Evolutionary conservation across 2,797 vertebrate genomes (phyloP).

Genomic region (Crocodylus rhombifer): DNA sequence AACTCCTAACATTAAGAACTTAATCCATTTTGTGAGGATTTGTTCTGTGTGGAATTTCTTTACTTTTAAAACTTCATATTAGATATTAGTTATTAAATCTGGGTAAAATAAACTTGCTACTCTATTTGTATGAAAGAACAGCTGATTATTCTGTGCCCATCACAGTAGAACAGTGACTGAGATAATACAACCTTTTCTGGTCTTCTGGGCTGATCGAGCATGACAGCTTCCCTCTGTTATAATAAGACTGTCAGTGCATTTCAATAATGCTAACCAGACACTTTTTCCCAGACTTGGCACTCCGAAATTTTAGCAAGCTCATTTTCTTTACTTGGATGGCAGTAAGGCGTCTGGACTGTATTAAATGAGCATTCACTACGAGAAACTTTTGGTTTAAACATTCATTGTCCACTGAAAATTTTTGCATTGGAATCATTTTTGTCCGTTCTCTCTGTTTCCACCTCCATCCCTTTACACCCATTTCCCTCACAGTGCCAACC

Average conservation of each 20-base stretch:
- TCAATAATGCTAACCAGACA: neutral
- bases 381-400: neutral
- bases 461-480: neutral
- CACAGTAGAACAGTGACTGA: neutral
- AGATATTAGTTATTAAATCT: neutral
- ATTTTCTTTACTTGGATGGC: neutral
- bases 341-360: neutral
- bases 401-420: neutral
- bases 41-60: neutral
- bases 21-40: slow-evolving; percentile 61
- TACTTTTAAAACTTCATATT: neutral
- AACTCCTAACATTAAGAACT: slow-evolving; percentile 51
- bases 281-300: neutral
- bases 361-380: neutral
- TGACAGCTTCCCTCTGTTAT: neutral
- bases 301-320: neutral
- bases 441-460: neutral
- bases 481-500: neutral
- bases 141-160: neutral
- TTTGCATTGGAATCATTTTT: neutral
- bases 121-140: neutral
- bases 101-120: neutral
- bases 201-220: neutral
- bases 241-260: neutral
- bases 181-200: neutral